Percentiles rank a stretch among this genome's conserved stretches.
phyloP scores from a whole-genome alignment of 2,113 vertebrate genomes.

The Neogale vison region DNA sequence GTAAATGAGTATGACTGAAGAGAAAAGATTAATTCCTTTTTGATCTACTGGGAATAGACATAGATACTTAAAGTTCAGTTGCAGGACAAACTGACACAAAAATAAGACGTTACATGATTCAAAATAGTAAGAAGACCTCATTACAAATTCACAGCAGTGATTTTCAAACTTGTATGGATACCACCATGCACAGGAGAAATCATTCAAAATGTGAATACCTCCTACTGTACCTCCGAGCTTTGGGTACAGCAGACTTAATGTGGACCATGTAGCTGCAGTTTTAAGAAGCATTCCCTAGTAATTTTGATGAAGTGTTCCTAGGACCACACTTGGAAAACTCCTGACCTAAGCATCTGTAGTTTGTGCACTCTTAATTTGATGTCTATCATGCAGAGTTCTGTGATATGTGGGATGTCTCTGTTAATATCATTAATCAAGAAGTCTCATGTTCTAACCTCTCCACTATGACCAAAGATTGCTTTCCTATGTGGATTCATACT shows the following conservation, averaged over 20 bases:
- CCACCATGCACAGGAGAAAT: neutral
- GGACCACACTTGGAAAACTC: neutral
- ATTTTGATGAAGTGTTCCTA: neutral
- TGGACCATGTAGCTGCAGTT: neutral
- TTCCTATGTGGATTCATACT: neutral
- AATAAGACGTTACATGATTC: neutral
- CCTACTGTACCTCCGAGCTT: neutral
- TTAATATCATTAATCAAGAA: neutral
- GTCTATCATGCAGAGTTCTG: neutral
- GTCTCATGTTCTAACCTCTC: neutral
- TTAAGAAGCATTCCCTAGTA: neutral
- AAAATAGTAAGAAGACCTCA: neutral
- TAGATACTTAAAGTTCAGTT: neutral
- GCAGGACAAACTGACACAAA: neutral
- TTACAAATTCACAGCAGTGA: neutral
- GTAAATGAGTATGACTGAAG: neutral
- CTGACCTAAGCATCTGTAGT: neutral
- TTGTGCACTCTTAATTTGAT: neutral
- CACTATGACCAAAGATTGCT: neutral
- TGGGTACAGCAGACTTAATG: neutral
- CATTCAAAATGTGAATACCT: neutral
- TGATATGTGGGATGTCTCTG: neutral
- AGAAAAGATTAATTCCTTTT: neutral
- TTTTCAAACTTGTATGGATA: neutral
- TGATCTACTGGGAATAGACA: neutral